Evolutionary conservation across 1,140 invertebrate genomes (phyloP), one percentile per base, ranked within the genome.

Genomic region (Steinernema khuongi): DNA sequence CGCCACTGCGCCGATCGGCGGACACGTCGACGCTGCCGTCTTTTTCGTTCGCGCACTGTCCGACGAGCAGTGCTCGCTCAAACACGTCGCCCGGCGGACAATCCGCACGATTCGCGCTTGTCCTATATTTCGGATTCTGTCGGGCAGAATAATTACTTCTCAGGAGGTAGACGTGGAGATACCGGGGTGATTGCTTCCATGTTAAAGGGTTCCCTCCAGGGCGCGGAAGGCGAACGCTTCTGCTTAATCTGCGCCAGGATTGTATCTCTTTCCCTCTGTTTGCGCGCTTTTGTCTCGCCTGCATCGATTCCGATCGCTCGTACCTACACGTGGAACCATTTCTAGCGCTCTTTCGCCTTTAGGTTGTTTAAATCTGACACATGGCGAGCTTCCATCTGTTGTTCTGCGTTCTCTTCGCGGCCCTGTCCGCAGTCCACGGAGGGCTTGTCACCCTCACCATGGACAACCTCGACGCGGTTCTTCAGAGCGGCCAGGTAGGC

Each of bases 71-170:
- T 22, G 26, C 36, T 41, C 36, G n/a, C 36, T n/a, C 7, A 7
- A 7, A n/a, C n/a, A n/a, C 36, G n/a, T n/a, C 36, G 36, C 7
- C 36, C 7, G 7, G 36, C 7, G 7, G n/a, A 41, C 36, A 22
- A 60, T 60, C 50, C 14, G 22, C 50, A 11, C 22, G 50, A 60
- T 60, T 22, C 50, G 50, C 50, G 50, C 50, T 60, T 60, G 50
- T 60, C 50, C 50, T 60, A 60, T 60, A 60, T 60, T 60, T 26
- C 4, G 50, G 11, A 7, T 7, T 14, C 22, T 60, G 50, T 60
- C 14, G 50, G 7, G 50, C 50, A 26, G 7, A 22, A 60, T 60
- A 60, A 26, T 17, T 22, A 60, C 19, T 60, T 60, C 26, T 60
- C 50, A 60, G 50, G 50, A n/a, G 50, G 50, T n/a, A n/a, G n/a